phyloP scores from a whole-genome alignment of 2,888 invertebrate genomes.

The Nebria brevicollis region DNA sequence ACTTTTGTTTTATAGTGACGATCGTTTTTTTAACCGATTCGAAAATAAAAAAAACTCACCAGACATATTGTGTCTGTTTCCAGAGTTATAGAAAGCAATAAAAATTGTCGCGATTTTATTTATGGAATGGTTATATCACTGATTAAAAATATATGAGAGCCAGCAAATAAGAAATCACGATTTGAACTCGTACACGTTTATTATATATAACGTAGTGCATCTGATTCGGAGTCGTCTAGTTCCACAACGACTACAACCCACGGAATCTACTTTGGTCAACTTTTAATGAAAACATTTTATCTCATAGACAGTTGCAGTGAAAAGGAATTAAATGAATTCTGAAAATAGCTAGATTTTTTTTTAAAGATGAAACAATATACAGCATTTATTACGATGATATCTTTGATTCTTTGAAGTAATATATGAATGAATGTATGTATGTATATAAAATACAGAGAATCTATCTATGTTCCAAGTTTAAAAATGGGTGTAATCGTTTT shows the following conservation, averaged over 20 bases:
- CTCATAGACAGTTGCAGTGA: not conserved
- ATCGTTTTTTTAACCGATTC: not conserved
- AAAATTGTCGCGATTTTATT: not conserved
- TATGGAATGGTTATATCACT: not conserved
- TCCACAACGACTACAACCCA: not conserved
- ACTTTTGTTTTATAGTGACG: not conserved
- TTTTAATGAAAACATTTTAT: not conserved
- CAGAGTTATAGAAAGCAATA: not conserved
- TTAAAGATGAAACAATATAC: too few relatives aligned
- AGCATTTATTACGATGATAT: not conserved
- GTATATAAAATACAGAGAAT: too few relatives aligned
- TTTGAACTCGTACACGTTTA: too few relatives aligned
- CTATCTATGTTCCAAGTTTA: not conserved
- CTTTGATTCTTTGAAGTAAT: slow-evolving; percentile 2
- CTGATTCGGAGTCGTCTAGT: not conserved
- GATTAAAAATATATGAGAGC: too few relatives aligned
- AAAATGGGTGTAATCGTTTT: not conserved
- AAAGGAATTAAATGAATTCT: not conserved
- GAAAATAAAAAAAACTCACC: not conserved
- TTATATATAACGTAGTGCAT: not conserved
- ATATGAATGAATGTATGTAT: not conserved
- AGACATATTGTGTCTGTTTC: not conserved
- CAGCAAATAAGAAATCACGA: too few relatives aligned
- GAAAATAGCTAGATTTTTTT: not conserved
- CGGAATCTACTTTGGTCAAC: not conserved